Conservation (phyloP, 2,888 invertebrate genomes). For the Phyto melanocephala region DNA sequence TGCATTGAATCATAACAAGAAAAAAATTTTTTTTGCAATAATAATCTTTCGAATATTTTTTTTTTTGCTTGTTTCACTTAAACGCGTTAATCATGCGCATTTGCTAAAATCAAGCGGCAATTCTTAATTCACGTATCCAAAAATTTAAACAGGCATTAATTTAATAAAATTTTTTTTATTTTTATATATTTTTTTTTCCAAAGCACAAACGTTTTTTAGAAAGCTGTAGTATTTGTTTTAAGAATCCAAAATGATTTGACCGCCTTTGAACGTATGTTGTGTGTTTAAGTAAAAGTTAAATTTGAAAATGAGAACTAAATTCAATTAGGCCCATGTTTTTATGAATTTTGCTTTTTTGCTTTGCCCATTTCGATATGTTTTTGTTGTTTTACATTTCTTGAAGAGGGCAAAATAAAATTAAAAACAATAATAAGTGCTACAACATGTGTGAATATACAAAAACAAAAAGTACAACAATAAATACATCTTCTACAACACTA, state of each 20-base stretch:
- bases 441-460: slow-evolving; percentile 23
- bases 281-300: slow-evolving; percentile 62
- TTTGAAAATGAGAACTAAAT: slow-evolving; percentile 66
- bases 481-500: neutral
- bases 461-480: neutral
- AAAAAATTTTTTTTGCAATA: neutral
- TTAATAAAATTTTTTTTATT: neutral
- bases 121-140: neutral
- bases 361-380: neutral
- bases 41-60: neutral
- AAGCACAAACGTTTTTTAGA: neutral
- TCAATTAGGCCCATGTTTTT: slow-evolving; percentile 64
- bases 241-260: slow-evolving; percentile 46
- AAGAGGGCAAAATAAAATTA: slow-evolving; percentile 5
- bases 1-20: slow-evolving; percentile 4
- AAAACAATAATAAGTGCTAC: neutral
- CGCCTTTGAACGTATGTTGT: slow-evolving; percentile 32
- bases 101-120: neutral
- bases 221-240: slow-evolving; percentile 39
- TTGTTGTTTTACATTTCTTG: slow-evolving; percentile 25
- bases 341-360: slow-evolving; percentile 13
- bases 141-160: neutral
- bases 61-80: neutral
- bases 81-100: slow-evolving; percentile 53
- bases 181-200: neutral